Evolutionary conservation across 2,888 invertebrate genomes (phyloP).

Genomic region (Ophraella communa): DNA sequence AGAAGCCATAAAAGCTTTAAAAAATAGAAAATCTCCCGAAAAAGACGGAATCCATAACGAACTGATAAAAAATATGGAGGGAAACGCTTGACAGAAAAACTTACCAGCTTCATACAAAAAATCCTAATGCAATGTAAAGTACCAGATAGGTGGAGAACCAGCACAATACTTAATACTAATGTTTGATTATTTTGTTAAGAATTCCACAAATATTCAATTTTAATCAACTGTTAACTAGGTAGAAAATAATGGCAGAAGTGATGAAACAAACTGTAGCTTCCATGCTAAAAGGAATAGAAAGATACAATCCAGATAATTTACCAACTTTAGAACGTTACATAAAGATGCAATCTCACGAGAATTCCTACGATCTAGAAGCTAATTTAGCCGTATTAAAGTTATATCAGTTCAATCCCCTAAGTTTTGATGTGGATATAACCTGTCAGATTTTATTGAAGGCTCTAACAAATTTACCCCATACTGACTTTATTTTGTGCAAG

Average conservation of each 20-base stretch:
- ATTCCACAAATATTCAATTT: no score
- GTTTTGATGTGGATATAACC: slow-evolving; percentile 83
- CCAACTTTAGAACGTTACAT: slow-evolving; percentile 90
- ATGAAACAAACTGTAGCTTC: slow-evolving; percentile 86
- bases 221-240: background rate
- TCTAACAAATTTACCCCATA: slow-evolving; percentile 94
- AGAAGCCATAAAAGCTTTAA: no score
- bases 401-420: slow-evolving; percentile 93
- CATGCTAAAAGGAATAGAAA: slow-evolving; percentile 91
- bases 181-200: no score
- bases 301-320: slow-evolving; percentile 96
- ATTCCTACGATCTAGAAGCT: slow-evolving; percentile 95
- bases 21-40: no score
- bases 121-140: no score
- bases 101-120: no score
- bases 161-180: no score
- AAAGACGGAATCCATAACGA: no score
- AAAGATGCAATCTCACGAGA: slow-evolving; percentile 89
- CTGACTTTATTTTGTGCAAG: slow-evolving; percentile 97
- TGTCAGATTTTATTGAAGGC: slow-evolving; percentile 93
- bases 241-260: slow-evolving; percentile 73
- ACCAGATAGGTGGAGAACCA: no score
- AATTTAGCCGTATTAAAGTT: slow-evolving; percentile 95
- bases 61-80: no score
- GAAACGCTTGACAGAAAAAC: no score